Evolutionary conservation across 2,113 vertebrate species (phyloP), one percentile per base, ranked within the genome.

Genomic region (Entomyzon cyanotis): DNA sequence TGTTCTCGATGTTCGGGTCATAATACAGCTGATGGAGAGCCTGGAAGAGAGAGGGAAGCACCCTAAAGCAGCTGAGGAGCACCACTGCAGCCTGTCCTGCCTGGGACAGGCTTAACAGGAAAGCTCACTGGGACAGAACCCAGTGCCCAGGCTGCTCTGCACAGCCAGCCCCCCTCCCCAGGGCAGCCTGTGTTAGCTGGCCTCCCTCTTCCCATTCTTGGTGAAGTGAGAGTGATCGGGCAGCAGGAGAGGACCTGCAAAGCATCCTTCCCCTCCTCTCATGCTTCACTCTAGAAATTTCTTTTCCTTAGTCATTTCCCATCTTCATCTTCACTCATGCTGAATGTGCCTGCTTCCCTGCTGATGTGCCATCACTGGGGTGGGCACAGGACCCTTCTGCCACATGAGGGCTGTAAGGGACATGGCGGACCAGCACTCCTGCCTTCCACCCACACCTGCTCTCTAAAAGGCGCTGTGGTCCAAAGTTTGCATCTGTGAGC

Each of bases 1-100:
- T 99, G 98, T 99, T 99, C 96, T 99, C 99, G 59, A 99, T 99
- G 97, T 99, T 99, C 58, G 99, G 99, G 96, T 99, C 99, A 24
- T 99, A 99, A 98, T 99, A 99, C 58, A 99, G 97, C 97, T 99
- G 99, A 96, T 99, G 99, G 76, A 99, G 98, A 47, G 99, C 99
- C 99, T 99, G 95, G 23, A 96, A 96, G 67, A 93, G 76, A 97
- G 65, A 96, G 46, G 86, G 82, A 65, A 92, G 89, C 81, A 88
- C 49, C 87, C 89, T 94, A 96, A 83, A 96, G 88, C n/a, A 94
- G 89, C 91, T 2, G 3, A 84, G 35, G 46, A 88, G 37, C 46
- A 90, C 30, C 56, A 80, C 63, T 11, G 12, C 3, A 19, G 76
- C 46, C 11, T 4, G 53, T 91, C 75, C 64, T 15, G 2, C 44